Evolutionary conservation across 2,888 invertebrate genomes (phyloP).

Genomic region (Anthophora plumipes): DNA sequence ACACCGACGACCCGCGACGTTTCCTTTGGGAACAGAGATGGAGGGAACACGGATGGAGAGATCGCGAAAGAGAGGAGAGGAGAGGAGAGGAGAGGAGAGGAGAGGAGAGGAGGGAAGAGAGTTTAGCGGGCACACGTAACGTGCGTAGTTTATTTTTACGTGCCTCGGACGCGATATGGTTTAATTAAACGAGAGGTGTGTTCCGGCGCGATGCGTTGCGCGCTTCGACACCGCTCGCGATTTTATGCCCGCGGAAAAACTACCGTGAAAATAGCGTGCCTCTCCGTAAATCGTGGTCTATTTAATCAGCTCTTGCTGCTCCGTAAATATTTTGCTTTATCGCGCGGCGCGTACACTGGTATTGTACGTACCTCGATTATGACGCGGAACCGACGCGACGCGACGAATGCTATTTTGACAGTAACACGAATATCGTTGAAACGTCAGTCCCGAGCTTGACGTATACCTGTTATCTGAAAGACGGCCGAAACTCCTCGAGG

Average conservation of each 20-base stretch:
- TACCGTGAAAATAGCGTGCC: constrained; percentile 25
- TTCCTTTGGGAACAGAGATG: background rate
- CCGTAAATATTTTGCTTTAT: constrained; percentile 59
- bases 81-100: too few species aligned
- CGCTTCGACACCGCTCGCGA: constrained; percentile 50
- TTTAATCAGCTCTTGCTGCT: constrained; percentile 53
- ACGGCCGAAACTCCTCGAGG: too few species aligned
- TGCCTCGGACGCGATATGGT: constrained; percentile 47
- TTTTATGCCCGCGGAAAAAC: constrained; percentile 47
- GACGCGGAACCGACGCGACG: constrained; percentile 31
- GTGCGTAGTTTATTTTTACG: constrained; percentile 49
- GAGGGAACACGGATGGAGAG: background rate
- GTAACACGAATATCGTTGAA: constrained; percentile 42
- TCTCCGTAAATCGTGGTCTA: constrained; percentile 54
- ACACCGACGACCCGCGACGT: too few species aligned
- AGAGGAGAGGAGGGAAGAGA: background rate
- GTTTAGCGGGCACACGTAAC: background rate
- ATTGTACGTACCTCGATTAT: constrained; percentile 48
- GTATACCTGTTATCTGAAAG: background rate
- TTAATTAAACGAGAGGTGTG: constrained; percentile 60
- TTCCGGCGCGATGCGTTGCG: constrained; percentile 17
- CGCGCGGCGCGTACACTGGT: constrained; percentile 18
- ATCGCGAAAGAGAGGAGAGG: background rate
- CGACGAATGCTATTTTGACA: constrained; percentile 35
- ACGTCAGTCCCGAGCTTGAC: constrained; percentile 19